Base-by-base conservation (phyloP, 2,888 invertebrate species). In the Papilio demoleus region DNA sequence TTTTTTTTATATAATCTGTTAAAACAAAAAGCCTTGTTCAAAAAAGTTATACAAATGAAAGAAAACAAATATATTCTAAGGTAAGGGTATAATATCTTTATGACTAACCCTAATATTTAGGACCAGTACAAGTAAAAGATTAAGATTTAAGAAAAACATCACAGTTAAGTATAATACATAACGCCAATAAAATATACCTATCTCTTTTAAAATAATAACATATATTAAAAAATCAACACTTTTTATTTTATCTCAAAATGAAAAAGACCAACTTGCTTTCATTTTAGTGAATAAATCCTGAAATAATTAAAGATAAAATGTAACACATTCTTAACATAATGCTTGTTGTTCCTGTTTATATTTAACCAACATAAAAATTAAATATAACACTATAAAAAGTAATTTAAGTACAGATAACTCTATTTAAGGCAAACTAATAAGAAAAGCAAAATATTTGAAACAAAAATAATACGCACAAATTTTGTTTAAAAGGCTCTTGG, bases 81-180 rank as follows among this genome's bases (percentile, higher is more conserved):
- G 34, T 36, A n/a, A n/a, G n/a, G n/a, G n/a, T n/a, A n/a, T n/a
- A n/a, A n/a, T n/a, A n/a, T n/a, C n/a, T n/a, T 45, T 27, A 8
- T 56, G 14, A 56, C 56, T 58, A 45, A 17, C 11, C 38, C 22
- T 47, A 68, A 45, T 56, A 34, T 19, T 36, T 36, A 14, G 22
- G 17, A 11, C 6, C 36, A 47, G n/a, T 40, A 34, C 14, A 4
- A 31, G 19, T 40, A 65, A 65, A 42, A 50, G 36, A 62, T 62
- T 58, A 58, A 24, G 60, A 65, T 47, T 58, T 27, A 68, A 65
- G 11, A 14, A 60, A 27, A 66, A 62, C 67, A 70, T 70, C 69
- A 70, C 69, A 70, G 69, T 42, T 56, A 67, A 67, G 61, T 56
- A 53, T 56, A 17, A 56, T 62, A 42, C 31, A 62, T 12, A 31